phyloP scores from a whole-genome alignment of 2,888 invertebrate genomes.

The Phyto melanocephala region DNA sequence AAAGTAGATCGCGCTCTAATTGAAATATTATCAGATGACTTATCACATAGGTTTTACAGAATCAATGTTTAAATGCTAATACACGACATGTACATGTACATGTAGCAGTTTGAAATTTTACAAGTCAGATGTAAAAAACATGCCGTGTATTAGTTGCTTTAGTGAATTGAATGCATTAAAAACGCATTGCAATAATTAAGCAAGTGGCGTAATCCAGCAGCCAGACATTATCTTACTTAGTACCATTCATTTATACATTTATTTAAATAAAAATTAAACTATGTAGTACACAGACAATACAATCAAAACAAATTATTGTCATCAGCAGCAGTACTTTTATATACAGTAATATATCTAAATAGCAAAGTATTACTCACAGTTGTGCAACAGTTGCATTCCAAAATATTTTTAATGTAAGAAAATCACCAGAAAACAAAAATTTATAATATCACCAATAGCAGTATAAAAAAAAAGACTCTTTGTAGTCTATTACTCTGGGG shows the following conservation, averaged over 20 bases:
- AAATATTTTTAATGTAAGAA: slow-evolving; percentile 20
- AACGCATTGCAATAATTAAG: slow-evolving; percentile 54
- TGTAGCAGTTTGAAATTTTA: no score
- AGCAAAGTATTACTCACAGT: slow-evolving; percentile 26
- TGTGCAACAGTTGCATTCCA: slow-evolving; percentile 61
- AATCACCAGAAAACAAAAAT: slow-evolving; percentile 21
- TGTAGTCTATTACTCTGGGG: slow-evolving; percentile 13
- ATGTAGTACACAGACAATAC: slow-evolving; percentile 10
- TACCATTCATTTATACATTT: slow-evolving; percentile 16
- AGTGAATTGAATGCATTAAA: slow-evolving; percentile 39
- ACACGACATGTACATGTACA: no score
- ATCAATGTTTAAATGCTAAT: no score
- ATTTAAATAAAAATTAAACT: background rate
- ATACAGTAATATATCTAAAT: background rate
- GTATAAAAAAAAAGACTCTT: slow-evolving; percentile 27
- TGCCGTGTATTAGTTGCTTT: no score
- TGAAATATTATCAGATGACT: no score
- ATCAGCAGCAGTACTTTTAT: slow-evolving; percentile 39
- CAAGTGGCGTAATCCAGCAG: slow-evolving; percentile 45
- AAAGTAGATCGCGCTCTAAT: no score
- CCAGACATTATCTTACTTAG: slow-evolving; percentile 21
- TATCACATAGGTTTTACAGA: no score
- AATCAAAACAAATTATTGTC: slow-evolving; percentile 61
- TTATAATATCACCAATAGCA: slow-evolving; percentile 25
- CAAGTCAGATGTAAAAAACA: no score